Conservation (phyloP, 2,888 invertebrate species). For the Atethmia centrago region DNA sequence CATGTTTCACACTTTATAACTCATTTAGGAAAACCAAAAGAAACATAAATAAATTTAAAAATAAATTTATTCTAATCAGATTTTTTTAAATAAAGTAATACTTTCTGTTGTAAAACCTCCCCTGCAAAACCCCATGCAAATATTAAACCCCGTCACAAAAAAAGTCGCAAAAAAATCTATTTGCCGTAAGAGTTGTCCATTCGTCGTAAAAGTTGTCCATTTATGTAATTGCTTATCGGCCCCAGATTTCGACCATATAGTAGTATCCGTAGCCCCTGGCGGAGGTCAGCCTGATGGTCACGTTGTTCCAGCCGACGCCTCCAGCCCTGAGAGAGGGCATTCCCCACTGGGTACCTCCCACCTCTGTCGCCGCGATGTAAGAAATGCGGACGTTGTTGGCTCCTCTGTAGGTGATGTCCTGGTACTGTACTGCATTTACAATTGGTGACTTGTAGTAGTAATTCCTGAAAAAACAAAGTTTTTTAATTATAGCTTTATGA, state of each 20-base stretch:
- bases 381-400: conserved; percentile 74
- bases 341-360: conserved; percentile 79
- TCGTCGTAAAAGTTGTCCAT: neutral
- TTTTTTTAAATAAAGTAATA: neutral
- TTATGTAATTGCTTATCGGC: conserved; percentile 66
- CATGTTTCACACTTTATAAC: neutral
- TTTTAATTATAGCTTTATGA: neutral
- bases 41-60: neutral
- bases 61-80: conserved; percentile 18
- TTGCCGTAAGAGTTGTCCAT: too few relatives aligned
- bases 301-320: conserved; percentile 75
- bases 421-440: conserved; percentile 76
- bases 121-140: neutral
- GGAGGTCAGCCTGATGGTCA: conserved; percentile 77
- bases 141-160: neutral
- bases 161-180: neutral
- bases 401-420: conserved; percentile 79
- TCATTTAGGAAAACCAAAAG: neutral
- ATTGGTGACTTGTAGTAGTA: conserved; percentile 68
- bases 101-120: neutral
- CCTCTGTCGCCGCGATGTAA: conserved; percentile 76
- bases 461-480: conserved; percentile 28
- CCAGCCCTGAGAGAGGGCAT: conserved; percentile 71
- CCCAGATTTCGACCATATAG: conserved; percentile 80
- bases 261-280: conserved; percentile 80